Conservation (phyloP, 1,140 invertebrate genomes). For the Caenorhabditis latens region DNA sequence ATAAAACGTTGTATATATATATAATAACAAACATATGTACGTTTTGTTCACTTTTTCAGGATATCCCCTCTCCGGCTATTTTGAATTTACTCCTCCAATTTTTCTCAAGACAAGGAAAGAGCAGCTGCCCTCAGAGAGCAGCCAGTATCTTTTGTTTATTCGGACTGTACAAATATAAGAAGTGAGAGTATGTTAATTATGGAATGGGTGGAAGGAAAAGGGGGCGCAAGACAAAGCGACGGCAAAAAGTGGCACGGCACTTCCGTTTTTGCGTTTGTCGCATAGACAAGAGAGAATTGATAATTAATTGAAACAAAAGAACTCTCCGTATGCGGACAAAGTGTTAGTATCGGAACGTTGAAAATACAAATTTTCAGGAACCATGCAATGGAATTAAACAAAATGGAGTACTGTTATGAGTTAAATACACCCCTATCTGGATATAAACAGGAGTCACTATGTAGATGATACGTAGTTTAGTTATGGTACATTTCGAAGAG, state of each 20-base stretch:
- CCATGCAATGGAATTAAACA: too few relatives aligned
- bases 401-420: too few relatives aligned
- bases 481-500: too few relatives aligned
- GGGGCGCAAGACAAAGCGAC: constrained; percentile 42
- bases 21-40: too few relatives aligned
- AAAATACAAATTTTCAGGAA: too few relatives aligned
- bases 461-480: too few relatives aligned
- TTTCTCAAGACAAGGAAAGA: constrained; percentile 34
- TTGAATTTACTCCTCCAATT: background rate
- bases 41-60: background rate
- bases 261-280: constrained; percentile 46
- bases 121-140: constrained; percentile 47
- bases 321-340: too few relatives aligned
- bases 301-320: constrained; percentile 28
- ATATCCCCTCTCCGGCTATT: background rate
- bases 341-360: too few relatives aligned
- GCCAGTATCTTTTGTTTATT: constrained; percentile 45
- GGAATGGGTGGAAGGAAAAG: constrained; percentile 19
- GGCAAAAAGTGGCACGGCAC: constrained; percentile 49
- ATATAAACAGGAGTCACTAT: too few relatives aligned
- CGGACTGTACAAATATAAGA: constrained; percentile 43
- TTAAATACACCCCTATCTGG: too few relatives aligned
- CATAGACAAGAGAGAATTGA: constrained; percentile 19
- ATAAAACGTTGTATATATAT: constrained; percentile 14
- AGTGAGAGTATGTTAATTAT: constrained; percentile 56